A percentile compares a stretch with the other conserved stretches of the same genome.
phyloP scores from a whole-genome alignment of 1,140 invertebrate genomes.

The Anastrepha ludens region DNA sequence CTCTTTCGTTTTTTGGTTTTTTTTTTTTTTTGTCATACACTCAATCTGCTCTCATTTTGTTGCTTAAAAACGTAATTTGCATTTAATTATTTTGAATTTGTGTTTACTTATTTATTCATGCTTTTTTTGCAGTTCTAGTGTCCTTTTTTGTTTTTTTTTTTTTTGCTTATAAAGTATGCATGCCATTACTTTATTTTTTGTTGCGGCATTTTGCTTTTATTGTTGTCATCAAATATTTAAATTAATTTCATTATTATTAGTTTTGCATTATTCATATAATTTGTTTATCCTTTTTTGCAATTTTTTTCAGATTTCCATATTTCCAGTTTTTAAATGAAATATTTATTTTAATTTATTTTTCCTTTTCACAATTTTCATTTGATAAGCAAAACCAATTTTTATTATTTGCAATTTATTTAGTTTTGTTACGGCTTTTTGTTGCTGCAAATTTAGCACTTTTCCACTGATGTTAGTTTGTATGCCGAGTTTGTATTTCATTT shows the following conservation, averaged over 20 bases:
- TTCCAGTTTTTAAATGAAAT: neutral
- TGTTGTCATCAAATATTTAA: slow-evolving; percentile 11
- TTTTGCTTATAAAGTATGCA: neutral
- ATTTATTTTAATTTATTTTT: slow-evolving; percentile 8
- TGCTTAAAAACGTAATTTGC: slow-evolving; percentile 42
- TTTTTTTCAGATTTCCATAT: neutral
- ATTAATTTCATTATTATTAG: slow-evolving; percentile 43
- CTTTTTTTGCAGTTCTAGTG: neutral
- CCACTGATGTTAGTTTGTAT: slow-evolving; percentile 20
- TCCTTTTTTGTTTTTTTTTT: neutral
- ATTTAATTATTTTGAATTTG: slow-evolving; percentile 36
- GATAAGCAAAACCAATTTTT: neutral
- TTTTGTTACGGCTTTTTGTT: slow-evolving; percentile 11
- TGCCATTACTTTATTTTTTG: neutral
- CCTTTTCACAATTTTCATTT: slow-evolving; percentile 17
- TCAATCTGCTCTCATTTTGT: neutral
- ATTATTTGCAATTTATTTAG: slow-evolving; percentile 9
- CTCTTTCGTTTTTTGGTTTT: neutral
- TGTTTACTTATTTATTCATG: slow-evolving; percentile 15
- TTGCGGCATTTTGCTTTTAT: neutral
- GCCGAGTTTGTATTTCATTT: neutral
- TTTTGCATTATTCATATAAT: slow-evolving; percentile 2
- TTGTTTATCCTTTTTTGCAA: neutral
- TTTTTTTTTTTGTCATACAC: neutral
- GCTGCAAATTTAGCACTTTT: neutral